Evolutionary conservation across 1,140 invertebrate genomes (phyloP), one percentile per base, ranked within the genome.

Genomic region (Scaptomyza graminum): DNA sequence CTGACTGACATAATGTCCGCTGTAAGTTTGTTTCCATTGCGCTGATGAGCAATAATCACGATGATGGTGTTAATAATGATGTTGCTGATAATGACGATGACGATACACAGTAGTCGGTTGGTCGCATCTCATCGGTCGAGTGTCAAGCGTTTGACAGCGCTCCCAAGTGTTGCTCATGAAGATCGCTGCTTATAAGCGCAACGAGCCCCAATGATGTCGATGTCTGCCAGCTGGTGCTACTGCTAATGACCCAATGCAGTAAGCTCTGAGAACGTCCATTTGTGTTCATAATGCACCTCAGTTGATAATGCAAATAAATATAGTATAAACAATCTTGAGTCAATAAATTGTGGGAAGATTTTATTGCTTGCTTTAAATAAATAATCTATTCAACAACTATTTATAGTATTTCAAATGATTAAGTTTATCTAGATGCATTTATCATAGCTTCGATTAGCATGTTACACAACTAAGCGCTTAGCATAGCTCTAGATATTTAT

Each of bases 1-100:
- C 76, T 88, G 83, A 87, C 78, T 87, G 82, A 87, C 82, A 87
- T 82, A 88, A 87, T 88, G 83, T 87, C 57, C 64, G 79, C 64
- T 46, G 59, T 62, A 68, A 68, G 71, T 81, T 67, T 69, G 55
- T 55, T 66, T 64, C 52, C 67, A 64, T 64, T 64, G 52, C 46
- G 34, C 50, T 64, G 67, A 69, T 55, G 66, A 69, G 54, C 51
- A 65, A 73, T 84, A 65, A 83, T 80, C 62, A 79, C 55, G 61
- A 62, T 60, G 22, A 52, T 43, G 22, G 25, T 41, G 16, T 37
- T 66, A 28, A 31, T 31, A 31, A 31, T 63, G 46, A 52, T 70
- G 72, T 28, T 64, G 18, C 1, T 18, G 54, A 31, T 82, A 41
- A 41, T 41, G 37, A 41, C 37, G 51, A 51, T 76, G 43, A 67